phyloP scores from a whole-genome alignment of 1,140 invertebrate genomes.

The Drosophila bocqueti region DNA sequence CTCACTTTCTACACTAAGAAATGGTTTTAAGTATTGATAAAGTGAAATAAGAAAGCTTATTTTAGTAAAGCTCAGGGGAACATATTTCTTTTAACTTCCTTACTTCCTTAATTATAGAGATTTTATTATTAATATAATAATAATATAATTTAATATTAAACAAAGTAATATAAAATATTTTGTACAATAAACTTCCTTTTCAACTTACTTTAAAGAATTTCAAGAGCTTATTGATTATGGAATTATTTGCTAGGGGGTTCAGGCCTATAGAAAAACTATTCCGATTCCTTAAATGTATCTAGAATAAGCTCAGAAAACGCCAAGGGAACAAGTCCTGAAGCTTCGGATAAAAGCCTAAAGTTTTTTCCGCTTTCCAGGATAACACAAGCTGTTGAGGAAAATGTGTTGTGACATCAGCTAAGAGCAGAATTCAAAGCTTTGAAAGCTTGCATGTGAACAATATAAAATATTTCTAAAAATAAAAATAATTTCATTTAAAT shows the following conservation, averaged over 20 bases:
- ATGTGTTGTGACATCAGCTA: background rate
- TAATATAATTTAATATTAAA: too few relatives aligned
- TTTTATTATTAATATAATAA: too few relatives aligned
- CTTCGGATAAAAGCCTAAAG: slow-evolving; percentile 13
- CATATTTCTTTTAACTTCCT: background rate
- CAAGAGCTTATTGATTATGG: background rate
- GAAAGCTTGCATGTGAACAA: background rate
- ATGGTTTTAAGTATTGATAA: background rate
- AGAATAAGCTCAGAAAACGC: background rate
- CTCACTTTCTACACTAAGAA: background rate
- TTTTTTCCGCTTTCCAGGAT: background rate
- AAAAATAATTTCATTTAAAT: background rate
- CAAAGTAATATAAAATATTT: background rate
- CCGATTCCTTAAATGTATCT: background rate
- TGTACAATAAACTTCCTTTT: background rate
- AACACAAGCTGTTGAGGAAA: background rate
- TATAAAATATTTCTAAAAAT: background rate
- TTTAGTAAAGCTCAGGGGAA: background rate
- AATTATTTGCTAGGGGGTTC: background rate
- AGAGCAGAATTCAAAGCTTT: background rate
- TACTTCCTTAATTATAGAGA: too few relatives aligned
- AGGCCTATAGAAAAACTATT: too few relatives aligned
- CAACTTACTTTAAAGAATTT: background rate
- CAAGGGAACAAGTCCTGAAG: too few relatives aligned
- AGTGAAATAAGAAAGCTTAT: background rate